These are phyloP conservation scores for Cosmia pyralina DNA, from an alignment of 2,888 invertebrate genomes.

Conservation along the genomic window DNA sequence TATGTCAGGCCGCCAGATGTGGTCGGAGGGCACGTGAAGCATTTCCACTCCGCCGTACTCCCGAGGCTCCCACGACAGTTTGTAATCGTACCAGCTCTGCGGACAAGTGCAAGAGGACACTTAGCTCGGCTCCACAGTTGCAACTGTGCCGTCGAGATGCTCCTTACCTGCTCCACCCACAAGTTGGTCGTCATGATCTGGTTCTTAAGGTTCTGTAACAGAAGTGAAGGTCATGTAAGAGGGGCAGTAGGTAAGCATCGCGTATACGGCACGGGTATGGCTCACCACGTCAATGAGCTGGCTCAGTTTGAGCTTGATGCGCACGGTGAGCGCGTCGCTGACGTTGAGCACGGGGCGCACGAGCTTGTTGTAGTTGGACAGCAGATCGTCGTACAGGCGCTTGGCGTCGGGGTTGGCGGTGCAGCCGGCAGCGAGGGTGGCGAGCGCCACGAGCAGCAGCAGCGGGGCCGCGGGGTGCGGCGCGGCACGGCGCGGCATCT, in stretches of 20 bases:
- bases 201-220: constrained; percentile 96
- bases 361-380: constrained; percentile 98
- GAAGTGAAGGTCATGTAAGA: constrained; percentile 13
- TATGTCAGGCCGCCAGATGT: constrained; percentile 99
- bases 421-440: constrained; percentile 91
- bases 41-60: constrained; percentile 98
- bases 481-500: constrained; percentile 84
- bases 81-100: constrained; percentile 98
- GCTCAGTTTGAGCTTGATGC: constrained; percentile 98
- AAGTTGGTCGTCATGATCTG: constrained; percentile 98
- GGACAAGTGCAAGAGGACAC: constrained; percentile 22
- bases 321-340: constrained; percentile 97
- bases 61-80: constrained; percentile 98
- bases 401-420: constrained; percentile 98
- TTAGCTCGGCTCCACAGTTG: background rate
- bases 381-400: constrained; percentile 97
- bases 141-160: background rate
- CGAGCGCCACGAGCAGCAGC: constrained; percentile 81
- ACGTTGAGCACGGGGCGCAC: constrained; percentile 99
- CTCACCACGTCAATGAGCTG: constrained; percentile 99
- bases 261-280: background rate
- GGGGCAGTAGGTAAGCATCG: background rate
- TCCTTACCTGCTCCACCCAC: constrained; percentile 94
- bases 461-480: constrained; percentile 77
- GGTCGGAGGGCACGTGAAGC: constrained; percentile 98